These are phyloP conservation scores for Apis mellifera DNA, from an alignment of 1,140 invertebrate species.

Conservation along the genomic window Amel_HAv3.1 CM009942.2:9582501-9583000, in stretches of 20 bases:
- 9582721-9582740: slow-evolving; percentile 7
- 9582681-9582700: background rate
- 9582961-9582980: slow-evolving; percentile 1
- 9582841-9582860: background rate
- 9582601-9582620: slow-evolving; percentile 26
- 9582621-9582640: slow-evolving; percentile 24
- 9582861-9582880: background rate
- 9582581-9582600: slow-evolving; percentile 34
- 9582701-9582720: slow-evolving; percentile 23
- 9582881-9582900: too few relatives aligned
- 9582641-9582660: background rate
- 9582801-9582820: background rate
- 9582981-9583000: slow-evolving; percentile 30
- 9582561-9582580: background rate
- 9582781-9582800: background rate
- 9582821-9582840: background rate
- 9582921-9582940: too few relatives aligned
- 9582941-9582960: background rate
- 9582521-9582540: slow-evolving; percentile 21
- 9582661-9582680: background rate
- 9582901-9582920: too few relatives aligned
- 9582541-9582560: slow-evolving; percentile 38
- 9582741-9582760: background rate
- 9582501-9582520: background rate
- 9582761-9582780: background rate